These are phyloP conservation scores for Popillia japonica DNA, from an alignment of 1,140 invertebrate genomes.

Conservation along the genomic window DNA sequence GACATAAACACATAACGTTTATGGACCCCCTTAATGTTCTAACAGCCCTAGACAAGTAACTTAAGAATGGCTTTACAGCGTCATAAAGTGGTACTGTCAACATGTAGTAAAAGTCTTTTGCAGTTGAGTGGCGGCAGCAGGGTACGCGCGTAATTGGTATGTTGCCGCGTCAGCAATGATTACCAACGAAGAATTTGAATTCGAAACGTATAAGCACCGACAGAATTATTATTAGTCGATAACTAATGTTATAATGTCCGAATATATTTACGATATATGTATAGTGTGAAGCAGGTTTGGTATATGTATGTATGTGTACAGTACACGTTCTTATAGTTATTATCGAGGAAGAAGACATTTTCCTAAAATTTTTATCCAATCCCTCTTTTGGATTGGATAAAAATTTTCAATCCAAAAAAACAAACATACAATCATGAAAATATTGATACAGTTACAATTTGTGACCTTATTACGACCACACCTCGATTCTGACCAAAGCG, in stretches of 20 bases:
- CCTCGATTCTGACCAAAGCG: too few species aligned
- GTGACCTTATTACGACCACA: too few species aligned
- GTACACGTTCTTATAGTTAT: too few species aligned
- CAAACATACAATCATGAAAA: too few species aligned
- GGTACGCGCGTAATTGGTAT: conserved; percentile 45
- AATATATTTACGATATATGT: not conserved
- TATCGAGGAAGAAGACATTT: too few species aligned
- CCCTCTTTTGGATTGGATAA: too few species aligned
- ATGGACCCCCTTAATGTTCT: conserved; percentile 31
- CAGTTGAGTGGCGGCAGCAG: conserved; percentile 35
- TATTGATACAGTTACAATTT: too few species aligned
- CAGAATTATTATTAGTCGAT: conserved; percentile 9
- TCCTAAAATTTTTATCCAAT: too few species aligned
- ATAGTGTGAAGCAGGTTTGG: not conserved
- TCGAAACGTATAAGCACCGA: not conserved
- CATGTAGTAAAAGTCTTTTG: conserved; percentile 46
- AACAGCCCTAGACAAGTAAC: conserved; percentile 36
- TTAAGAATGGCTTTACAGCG: conserved; percentile 47
- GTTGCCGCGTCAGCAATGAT: conserved; percentile 38
- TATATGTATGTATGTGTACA: too few species aligned
- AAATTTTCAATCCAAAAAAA: too few species aligned
- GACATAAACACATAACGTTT: conserved; percentile 34
- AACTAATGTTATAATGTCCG: not conserved
- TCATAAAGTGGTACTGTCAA: conserved; percentile 48
- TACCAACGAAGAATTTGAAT: conserved; percentile 16